These are phyloP conservation scores for Whitmania pigra DNA, from an alignment of 1,140 invertebrate genomes.

Conservation along the genomic window DNA sequence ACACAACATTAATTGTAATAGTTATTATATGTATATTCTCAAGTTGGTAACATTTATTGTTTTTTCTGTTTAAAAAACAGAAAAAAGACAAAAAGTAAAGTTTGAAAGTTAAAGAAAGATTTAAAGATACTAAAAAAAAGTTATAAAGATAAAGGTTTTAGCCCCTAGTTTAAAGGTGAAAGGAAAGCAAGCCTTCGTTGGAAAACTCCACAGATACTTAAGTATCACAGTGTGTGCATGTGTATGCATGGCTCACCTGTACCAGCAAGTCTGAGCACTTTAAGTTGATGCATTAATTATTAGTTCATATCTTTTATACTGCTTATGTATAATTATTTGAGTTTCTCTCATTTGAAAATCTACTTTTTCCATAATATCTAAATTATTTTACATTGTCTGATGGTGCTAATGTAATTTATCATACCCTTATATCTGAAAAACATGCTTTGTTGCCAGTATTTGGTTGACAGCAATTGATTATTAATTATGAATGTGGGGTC, in stretches of 20 bases:
- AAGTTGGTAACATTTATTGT: background rate
- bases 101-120: background rate
- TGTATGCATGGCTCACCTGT: background rate
- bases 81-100: constrained; percentile 10
- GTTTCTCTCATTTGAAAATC: too few species aligned
- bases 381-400: background rate
- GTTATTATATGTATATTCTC: background rate
- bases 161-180: constrained; percentile 1
- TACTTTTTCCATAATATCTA: too few species aligned
- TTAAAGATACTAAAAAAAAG: constrained; percentile 6
- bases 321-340: too few species aligned
- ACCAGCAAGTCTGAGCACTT: too few species aligned
- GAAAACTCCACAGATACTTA: background rate
- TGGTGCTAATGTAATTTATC: background rate
- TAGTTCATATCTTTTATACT: too few species aligned
- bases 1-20: background rate
- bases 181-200: background rate
- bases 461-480: background rate
- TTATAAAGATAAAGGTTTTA: background rate
- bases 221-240: background rate
- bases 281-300: too few species aligned
- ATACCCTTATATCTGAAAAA: background rate
- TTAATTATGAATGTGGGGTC: background rate
- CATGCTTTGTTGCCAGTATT: background rate
- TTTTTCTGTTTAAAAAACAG: constrained; percentile 14